Conservation (phyloP, 1,140 invertebrate genomes). For the Anastrepha ludens region DNA sequence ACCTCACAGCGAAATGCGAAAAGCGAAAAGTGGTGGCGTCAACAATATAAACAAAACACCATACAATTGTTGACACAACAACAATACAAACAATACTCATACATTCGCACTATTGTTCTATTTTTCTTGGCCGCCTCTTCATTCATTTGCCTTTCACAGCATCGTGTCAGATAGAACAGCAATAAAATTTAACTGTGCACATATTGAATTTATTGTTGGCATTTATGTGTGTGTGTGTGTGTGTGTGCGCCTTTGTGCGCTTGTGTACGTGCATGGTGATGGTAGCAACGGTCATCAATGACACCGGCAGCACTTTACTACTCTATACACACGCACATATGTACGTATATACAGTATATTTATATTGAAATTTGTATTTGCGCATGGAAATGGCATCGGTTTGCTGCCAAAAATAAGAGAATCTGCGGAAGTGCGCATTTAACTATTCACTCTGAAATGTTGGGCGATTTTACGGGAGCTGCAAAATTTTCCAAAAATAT, state of each 20-base stretch:
- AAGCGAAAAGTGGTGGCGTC: background rate
- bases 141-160: conserved; percentile 16
- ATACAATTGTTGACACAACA: background rate
- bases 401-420: conserved; percentile 60
- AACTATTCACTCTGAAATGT: background rate
- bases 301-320: background rate
- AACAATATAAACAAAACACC: conserved; percentile 9
- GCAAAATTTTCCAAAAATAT: conserved; percentile 35
- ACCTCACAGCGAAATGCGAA: conserved; percentile 4
- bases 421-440: conserved; percentile 55
- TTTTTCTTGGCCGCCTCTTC: background rate
- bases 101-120: background rate
- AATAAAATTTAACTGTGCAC: conserved; percentile 73
- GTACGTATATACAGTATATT: background rate
- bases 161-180: conserved; percentile 68
- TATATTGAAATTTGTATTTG: conserved; percentile 21
- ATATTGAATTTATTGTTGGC: conserved; percentile 70
- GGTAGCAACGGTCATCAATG: conserved; percentile 37
- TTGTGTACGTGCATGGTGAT: background rate
- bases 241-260: background rate
- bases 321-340: background rate
- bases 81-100: background rate
- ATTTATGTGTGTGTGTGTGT: background rate
- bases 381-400: conserved; percentile 57
- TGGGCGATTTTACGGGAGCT: background rate